Percentiles rank a stretch among this genome's conserved stretches.
Evolutionary conservation across 2,797 vertebrate species (phyloP).

Genomic region (Eulemur rubriventer): DNA sequence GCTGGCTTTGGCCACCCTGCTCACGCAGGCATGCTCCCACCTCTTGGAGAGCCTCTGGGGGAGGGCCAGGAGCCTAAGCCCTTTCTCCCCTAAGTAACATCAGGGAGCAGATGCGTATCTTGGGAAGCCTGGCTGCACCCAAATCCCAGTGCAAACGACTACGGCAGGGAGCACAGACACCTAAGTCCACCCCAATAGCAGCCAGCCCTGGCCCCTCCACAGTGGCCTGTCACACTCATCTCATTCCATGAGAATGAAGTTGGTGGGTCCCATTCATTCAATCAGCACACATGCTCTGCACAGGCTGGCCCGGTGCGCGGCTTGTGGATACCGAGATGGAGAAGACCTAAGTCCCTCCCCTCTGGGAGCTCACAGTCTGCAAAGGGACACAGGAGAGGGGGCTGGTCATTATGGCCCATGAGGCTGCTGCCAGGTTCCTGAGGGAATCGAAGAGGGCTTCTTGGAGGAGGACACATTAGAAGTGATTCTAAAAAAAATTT

Average conservation of each 20-base stretch:
- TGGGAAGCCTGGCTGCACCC: neutral
- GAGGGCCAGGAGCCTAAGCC: neutral
- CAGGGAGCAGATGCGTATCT: neutral
- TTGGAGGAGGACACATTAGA: neutral
- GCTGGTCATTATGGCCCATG: rapidly evolving
- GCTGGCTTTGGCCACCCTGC: neutral
- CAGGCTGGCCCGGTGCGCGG: neutral
- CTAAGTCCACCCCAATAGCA: no score
- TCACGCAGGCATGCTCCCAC: neutral
- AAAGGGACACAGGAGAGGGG: neutral
- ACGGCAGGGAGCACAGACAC: neutral
- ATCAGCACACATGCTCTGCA: neutral
- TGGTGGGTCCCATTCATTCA: neutral
- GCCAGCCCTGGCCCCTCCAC: neutral
- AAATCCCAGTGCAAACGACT: neutral
- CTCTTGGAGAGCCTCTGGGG: neutral
- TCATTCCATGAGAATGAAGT: neutral
- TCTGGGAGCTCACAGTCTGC: neutral
- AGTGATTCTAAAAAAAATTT: neutral
- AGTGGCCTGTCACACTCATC: neutral
- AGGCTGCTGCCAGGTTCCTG: neutral
- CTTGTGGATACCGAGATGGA: no score
- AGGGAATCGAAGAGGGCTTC: neutral
- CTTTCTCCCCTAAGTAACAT: neutral
- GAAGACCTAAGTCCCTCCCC: neutral